A percentile compares a stretch with the other conserved stretches of the same genome.
These are phyloP conservation scores for Hydrolagus affinis DNA, from an alignment of 2,113 vertebrate species.

Conservation along the genomic window DNA sequence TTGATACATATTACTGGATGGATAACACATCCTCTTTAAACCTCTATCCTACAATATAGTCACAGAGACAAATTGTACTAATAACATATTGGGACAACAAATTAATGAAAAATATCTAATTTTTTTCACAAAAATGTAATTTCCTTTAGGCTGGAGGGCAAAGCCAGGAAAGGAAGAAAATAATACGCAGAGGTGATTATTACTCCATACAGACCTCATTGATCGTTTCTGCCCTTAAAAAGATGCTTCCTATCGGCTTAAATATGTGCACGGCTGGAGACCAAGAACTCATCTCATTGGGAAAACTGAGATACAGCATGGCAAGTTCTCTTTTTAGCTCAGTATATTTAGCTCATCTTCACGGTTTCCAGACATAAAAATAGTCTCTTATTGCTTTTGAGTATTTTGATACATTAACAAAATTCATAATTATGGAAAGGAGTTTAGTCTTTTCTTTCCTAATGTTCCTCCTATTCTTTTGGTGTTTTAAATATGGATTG, in stretches of 20 bases:
- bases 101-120: not conserved
- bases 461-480: not conserved
- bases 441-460: not conserved
- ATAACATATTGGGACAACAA: not conserved
- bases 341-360: not conserved
- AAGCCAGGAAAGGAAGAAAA: conserved; percentile 92
- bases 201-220: conserved; percentile 96
- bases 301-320: conserved; percentile 77
- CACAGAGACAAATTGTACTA: not conserved
- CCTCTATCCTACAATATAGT: not conserved
- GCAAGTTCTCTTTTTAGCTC: conserved; percentile 54
- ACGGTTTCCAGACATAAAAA: not conserved
- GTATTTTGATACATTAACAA: not conserved
- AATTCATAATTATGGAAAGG: not conserved
- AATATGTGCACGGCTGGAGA: conserved; percentile 98
- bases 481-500: no score
- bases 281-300: conserved; percentile 90
- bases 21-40: not conserved
- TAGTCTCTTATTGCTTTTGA: not conserved
- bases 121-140: not conserved
- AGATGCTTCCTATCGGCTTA: conserved; percentile 94
- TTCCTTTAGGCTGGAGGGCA: conserved; percentile 83
- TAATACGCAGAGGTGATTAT: conserved; percentile 83
- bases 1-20: not conserved
- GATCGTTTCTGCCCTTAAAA: conserved; percentile 93